These are phyloP conservation scores for Trinectes maculatus DNA, from an alignment of 2,113 vertebrate species.

Conservation along the genomic window DNA sequence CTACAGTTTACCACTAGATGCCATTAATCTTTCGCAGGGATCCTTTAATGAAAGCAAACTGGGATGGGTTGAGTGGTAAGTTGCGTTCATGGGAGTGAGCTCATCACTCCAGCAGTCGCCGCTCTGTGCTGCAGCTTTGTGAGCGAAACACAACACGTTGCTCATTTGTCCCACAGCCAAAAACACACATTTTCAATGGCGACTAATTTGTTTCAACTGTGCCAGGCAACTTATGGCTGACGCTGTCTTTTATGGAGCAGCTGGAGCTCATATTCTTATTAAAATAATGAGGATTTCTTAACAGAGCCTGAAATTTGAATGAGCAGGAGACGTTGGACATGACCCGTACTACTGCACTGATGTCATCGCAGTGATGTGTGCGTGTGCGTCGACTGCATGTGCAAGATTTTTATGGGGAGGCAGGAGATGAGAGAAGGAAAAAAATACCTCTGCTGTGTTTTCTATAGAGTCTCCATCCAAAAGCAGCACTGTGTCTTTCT, in stretches of 20 bases:
- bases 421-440: conserved; percentile 40
- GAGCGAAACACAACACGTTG: conserved; percentile 40
- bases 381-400: conserved; percentile 42
- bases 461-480: conserved; percentile 54
- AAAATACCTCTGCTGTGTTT: conserved; percentile 52
- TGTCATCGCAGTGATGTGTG: conserved; percentile 58
- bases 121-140: conserved; percentile 32
- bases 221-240: conserved; percentile 41
- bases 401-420: conserved; percentile 52
- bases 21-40: background rate
- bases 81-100: no score
- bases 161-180: conserved; percentile 44
- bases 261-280: conserved; percentile 70
- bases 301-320: conserved; percentile 70
- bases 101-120: conserved; percentile 46
- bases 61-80: no score
- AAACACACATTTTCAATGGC: conserved; percentile 52
- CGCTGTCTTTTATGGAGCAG: conserved; percentile 72
- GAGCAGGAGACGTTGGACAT: conserved; percentile 49
- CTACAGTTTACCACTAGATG: background rate
- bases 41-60: background rate
- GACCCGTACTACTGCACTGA: conserved; percentile 62
- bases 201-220: conserved; percentile 54
- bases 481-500: conserved; percentile 64
- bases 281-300: conserved; percentile 71